phyloP scores from a whole-genome alignment of 1,140 invertebrate genomes.

The Zelostemma sp. region DNA sequence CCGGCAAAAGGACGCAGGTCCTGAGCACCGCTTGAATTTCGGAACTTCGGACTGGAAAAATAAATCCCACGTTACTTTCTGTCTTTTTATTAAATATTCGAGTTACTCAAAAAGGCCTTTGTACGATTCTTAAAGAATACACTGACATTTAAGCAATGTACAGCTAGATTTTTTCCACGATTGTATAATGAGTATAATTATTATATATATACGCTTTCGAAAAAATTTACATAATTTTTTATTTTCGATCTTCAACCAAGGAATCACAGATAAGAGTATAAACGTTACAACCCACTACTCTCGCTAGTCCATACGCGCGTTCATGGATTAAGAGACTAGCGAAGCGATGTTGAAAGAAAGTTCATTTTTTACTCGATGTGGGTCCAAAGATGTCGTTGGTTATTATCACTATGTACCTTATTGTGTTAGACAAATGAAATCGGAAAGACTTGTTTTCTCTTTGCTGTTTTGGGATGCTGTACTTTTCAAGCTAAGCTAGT shows the following conservation, averaged over 20 bases:
- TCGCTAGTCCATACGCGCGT: constrained; percentile 32
- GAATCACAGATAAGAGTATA: constrained; percentile 52
- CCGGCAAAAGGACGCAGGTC: background rate
- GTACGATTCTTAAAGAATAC: constrained; percentile 46
- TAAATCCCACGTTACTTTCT: constrained; percentile 12
- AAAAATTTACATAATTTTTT: constrained; percentile 19
- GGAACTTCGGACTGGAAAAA: constrained; percentile 4
- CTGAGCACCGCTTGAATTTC: background rate
- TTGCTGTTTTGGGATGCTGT: background rate
- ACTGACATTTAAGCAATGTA: constrained; percentile 49
- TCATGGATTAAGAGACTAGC: constrained; percentile 7
- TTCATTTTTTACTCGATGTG: background rate
- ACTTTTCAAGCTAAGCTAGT: background rate
- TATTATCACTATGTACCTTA: background rate
- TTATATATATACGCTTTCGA: constrained; percentile 12
- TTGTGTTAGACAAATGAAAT: background rate
- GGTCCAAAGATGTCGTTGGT: constrained; percentile 1
- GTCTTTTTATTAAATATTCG: constrained; percentile 50
- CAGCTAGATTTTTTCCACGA: constrained; percentile 30
- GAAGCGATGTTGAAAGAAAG: constrained; percentile 8
- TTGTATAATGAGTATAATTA: constrained; percentile 11
- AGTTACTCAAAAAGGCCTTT: constrained; percentile 48
- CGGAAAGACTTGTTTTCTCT: constrained; percentile 3
- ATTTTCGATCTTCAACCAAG: constrained; percentile 42
- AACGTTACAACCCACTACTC: constrained; percentile 46